Evolutionary conservation across 2,113 vertebrate species (phyloP), one percentile per base, ranked within the genome.

Genomic region (Barnardius zonarius): DNA sequence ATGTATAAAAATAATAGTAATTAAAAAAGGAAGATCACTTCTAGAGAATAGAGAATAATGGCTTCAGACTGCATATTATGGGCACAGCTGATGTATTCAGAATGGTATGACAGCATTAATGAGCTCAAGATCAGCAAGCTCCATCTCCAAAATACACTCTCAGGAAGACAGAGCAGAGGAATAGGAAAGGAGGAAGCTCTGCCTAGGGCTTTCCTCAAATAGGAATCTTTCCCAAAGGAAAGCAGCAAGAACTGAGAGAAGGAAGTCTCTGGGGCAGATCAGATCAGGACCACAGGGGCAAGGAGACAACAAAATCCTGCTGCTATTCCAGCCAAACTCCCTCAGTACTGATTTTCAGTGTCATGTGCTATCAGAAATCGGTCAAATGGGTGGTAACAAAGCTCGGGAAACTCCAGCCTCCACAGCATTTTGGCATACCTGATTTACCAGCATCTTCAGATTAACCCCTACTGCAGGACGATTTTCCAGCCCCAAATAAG

Each of bases 11-110:
- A 55, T 43, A 86, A 41, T 39, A 83, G 67, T 37, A 82, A 81
- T 37, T 31, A 41, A 55, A 75, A 54, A 62, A 92, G 59, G 23
- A 88, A 92, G 62, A 88, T 86, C 37, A 22, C 13, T 88, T 90
- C 54, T 64, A 48, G 39, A 91, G 66, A 86, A 77, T 6, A 48
- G 67, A 88, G 85, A 90, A 90, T 78, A 81, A 94, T 23, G 48
- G 81, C 74, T 76, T 94, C 86, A 73, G 62, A 86, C 33, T 44
- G 77, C 13, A 0, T n/a, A 73, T 84, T 92, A 82, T 13, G 44
- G 70, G 66, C 86, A 72, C 1, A 20, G 66, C 57, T 91, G 77
- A 91, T 33, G 48, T 22, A 62, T 48, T 93, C 61, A 84, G 54
- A 91, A 82, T 10, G 8, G 66, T 72, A 82, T 1, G 2, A 39